Evolutionary conservation across 1,140 invertebrate genomes (phyloP), one percentile per base, ranked within the genome.

Genomic region (Lordiphosa clarofinis): DNA sequence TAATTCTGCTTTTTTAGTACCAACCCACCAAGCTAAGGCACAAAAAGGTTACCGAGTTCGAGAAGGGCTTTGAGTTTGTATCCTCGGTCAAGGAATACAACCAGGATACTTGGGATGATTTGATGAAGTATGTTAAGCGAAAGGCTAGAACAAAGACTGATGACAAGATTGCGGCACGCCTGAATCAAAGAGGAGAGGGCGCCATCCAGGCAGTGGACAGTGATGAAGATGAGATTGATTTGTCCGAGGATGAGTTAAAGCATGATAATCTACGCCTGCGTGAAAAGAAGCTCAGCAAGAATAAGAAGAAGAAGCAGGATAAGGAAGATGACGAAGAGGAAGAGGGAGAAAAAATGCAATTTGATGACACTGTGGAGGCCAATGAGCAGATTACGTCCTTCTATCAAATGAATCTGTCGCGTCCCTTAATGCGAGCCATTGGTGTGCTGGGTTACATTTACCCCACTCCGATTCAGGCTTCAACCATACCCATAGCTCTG

Each of bases 391-490:
- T 93, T 49, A 90, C 93, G 0, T 94, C 94, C 0, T 98, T 98
- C 90, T 94, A 96, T 88, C 94, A 97, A 90, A 97, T 98, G 96
- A 97, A 98, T 89, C 90, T 98, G 13, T 98, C 96, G 0, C 89
- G 96, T 52, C 96, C 97, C 10, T 89, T 98, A 3, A 90, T 98
- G 78, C 97, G 97, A 86, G 96, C 97, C 3, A 94, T 99, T 49
- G 92, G 93, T 11, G 91, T 93, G 4, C 92, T 98, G 90, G 96
- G 96, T 66, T 99, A 95, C 89, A 92, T 95, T 4, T 94, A 96
- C 87, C 98, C 98, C 9, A 99, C 98, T n/a, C 97, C 96, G 4
- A 98, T 99, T 81, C 98, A 99, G 90, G 92, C 95, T 13, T 94
- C 96, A 1, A 97, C 97, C 0, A 97, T 99, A 74, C 98, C 98